phyloP scores from a whole-genome alignment of 2,113 vertebrate species.

The Pterocles burchelli region DNA sequence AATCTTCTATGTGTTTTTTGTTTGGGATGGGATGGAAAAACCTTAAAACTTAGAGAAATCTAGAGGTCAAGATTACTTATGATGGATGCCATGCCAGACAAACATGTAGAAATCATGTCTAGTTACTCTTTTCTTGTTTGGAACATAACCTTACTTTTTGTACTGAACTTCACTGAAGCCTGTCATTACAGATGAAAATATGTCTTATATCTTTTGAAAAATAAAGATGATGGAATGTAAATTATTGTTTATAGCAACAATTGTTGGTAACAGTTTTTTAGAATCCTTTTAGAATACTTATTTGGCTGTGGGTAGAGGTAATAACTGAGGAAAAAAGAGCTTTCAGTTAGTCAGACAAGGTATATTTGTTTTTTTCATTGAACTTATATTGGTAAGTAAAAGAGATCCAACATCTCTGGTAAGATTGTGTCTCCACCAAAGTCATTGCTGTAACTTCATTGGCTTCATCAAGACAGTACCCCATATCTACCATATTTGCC shows the following conservation, averaged over 20 bases:
- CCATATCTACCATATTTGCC: neutral
- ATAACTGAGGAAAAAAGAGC: neutral
- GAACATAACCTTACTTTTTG: neutral
- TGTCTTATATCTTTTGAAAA: neutral
- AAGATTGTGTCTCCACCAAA: neutral
- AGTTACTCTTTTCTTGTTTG: neutral
- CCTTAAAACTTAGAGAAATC: neutral
- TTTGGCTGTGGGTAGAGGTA: neutral
- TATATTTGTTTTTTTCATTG: neutral
- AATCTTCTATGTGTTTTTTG: neutral
- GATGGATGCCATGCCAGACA: rapidly evolving
- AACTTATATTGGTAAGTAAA: neutral
- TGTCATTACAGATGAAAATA: neutral
- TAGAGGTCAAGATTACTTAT: neutral
- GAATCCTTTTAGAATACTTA: neutral
- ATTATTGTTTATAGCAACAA: neutral
- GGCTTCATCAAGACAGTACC: neutral
- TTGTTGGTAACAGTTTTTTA: neutral
- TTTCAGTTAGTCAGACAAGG: neutral
- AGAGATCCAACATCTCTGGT: neutral
- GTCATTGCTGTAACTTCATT: neutral
- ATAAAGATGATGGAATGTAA: neutral
- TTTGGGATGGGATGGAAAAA: neutral
- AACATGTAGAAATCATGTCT: neutral
- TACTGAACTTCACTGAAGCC: neutral